Conservation (phyloP, 2,888 invertebrate species). For the Lasioglossum zephyrum region DNA sequence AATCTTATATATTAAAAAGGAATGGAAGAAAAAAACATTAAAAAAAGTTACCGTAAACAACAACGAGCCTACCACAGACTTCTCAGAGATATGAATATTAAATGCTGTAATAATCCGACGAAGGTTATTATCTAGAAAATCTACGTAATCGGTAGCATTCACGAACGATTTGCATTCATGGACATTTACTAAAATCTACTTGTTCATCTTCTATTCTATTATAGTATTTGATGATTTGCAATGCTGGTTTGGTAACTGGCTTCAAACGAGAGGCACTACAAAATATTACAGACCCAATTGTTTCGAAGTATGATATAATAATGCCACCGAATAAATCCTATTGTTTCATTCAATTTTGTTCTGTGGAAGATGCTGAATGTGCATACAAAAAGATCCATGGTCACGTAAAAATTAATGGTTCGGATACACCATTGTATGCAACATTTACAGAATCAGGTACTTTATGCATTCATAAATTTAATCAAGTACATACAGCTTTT, state of each 20-base stretch:
- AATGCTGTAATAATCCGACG: conserved; percentile 77
- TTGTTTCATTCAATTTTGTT: conserved; percentile 89
- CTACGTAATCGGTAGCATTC: background rate
- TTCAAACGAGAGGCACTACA: conserved; percentile 88
- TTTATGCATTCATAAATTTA: conserved; percentile 2
- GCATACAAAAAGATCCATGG: conserved; percentile 88
- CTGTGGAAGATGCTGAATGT: conserved; percentile 85
- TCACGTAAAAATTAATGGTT: conserved; percentile 86
- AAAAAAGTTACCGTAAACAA: conserved; percentile 78
- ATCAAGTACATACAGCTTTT: background rate
- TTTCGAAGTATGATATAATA: conserved; percentile 87
- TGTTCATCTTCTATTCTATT: conserved; percentile 76
- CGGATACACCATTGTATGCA: conserved; percentile 88
- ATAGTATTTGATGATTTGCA: conserved; percentile 92
- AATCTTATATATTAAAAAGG: background rate
- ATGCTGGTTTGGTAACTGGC: conserved; percentile 94
- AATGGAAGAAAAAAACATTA: conserved; percentile 36
- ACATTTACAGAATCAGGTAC: conserved; percentile 87
- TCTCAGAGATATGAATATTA: conserved; percentile 79
- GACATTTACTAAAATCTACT: conserved; percentile 17
- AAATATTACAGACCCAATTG: conserved; percentile 85
- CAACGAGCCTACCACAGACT: conserved; percentile 79
- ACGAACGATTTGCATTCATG: background rate
- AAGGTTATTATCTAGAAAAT: conserved; percentile 70
- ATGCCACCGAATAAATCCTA: conserved; percentile 93